Evolutionary conservation across 2,888 invertebrate species (phyloP), one percentile per base, ranked within the genome.

Genomic region (Cataglyphis livida): DNA sequence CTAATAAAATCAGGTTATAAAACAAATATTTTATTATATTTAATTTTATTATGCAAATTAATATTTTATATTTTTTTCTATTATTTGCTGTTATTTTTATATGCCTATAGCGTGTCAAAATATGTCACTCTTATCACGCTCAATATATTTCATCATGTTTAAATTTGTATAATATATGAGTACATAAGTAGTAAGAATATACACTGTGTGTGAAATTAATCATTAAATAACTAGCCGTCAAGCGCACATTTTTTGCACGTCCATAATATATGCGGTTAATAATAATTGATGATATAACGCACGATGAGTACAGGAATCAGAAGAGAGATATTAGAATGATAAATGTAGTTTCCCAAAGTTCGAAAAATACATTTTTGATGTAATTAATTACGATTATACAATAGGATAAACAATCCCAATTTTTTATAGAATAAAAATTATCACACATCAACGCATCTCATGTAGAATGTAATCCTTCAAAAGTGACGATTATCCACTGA

Each of bases 281-380:
- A 61, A 3, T 79, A 79, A 79, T 61, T 79, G 35, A 79, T 71
- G 71, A 70, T 18, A 18, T 44, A 59, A 70, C 12, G 41, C 28
- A 6, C 15, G 5, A 3, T 35, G 0, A 9, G 35, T 48, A 48
- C 25, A 4, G 35, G 10, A 68, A 78, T 68, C 15, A 44, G n/a
- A n/a, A 38, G 10, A 64, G 38, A 54, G 65, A 66, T n/a, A 32
- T 44, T 7, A 9, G 44, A 59, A 61, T 70, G 44, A 59, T 59
- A 5, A 59, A 79, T 71, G 48, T 32, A 61, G n/a, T 25, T 18
- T 12, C 0, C 6, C 12, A 7, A 59, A 59, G 12, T 18, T 35
- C 10, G 35, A 12, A 61, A 48, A 48, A 5, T 2, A 35, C 12
- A 28, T 9, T 51, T 48, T 12, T n/a, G 15, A 15, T 5, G 35